Percentiles rank a stretch among this genome's conserved stretches.
phyloP scores from a whole-genome alignment of 2,888 invertebrate genomes.

The Xestobium rufovillosum region DNA sequence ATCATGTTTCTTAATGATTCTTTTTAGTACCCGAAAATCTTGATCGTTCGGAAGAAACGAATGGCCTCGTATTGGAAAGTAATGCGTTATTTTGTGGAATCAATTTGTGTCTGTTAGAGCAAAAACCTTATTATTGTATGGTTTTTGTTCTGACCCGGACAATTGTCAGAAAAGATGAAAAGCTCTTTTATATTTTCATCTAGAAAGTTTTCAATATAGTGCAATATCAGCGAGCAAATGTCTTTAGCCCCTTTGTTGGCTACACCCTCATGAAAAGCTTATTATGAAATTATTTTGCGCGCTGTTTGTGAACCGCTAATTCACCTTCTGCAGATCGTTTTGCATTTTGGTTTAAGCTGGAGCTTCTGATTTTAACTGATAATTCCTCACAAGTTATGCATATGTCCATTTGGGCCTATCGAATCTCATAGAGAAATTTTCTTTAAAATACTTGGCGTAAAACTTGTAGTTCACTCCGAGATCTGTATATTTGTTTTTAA shows the following conservation, averaged over 20 bases:
- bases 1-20: constrained; percentile 19
- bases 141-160: constrained; percentile 20
- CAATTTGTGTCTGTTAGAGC: constrained; percentile 11
- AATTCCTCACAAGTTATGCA: constrained; percentile 23
- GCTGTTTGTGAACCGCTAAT: constrained; percentile 21
- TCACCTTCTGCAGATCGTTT: constrained; percentile 21
- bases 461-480: constrained; percentile 22
- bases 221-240: constrained; percentile 13
- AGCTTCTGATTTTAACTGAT: constrained; percentile 19
- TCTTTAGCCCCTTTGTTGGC: constrained; percentile 15
- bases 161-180: constrained; percentile 19
- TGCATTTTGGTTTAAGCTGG: constrained; percentile 18
- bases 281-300: constrained; percentile 25
- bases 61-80: constrained; percentile 21
- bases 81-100: constrained; percentile 17
- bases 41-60: constrained; percentile 22
- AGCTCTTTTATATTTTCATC: constrained; percentile 9
- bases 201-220: constrained; percentile 13
- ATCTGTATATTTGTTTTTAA: constrained; percentile 20
- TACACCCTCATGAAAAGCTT: constrained; percentile 19
- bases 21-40: constrained; percentile 21
- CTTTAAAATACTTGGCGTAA: constrained; percentile 24
- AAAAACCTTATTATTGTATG: constrained; percentile 16
- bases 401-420: constrained; percentile 25
- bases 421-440: constrained; percentile 26